Base-by-base conservation (phyloP, 2,113 vertebrate genomes). In the Oceanodroma tethys region DNA sequence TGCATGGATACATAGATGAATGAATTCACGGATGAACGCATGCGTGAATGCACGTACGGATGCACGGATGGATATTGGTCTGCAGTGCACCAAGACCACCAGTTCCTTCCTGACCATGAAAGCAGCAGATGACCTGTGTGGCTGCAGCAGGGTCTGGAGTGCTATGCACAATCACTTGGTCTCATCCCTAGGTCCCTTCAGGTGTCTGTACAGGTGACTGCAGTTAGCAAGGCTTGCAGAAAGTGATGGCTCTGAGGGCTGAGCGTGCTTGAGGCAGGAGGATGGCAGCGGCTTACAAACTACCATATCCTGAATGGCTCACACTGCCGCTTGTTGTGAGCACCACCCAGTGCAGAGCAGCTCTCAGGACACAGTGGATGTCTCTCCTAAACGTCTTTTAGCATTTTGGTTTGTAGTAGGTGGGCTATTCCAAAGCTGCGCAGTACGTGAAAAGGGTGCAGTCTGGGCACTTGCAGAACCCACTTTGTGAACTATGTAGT, bases 21-120 rank as follows among this genome's bases (percentile, higher is more conserved):
- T 4, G 8, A 34, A 76, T 53, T 47, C 47, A 7, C 6, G 16
- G 17, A 27, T 36, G 32, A 72, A 71, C 6, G 5, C 6, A 26
- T 11, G 16, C 0, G 0, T 42, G 50, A 50, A 38, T 40, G 11
- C 38, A 53, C 1, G 1, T 16, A 30, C 3, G 15, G 34, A 52
- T 19, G 38, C 34, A 53, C 2, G 3, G 11, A 21, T 52, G 71
- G 22, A 27, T 58, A 16, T 7, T 47, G 56, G 50, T 60, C 52
- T 73, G 36, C 42, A 63, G 48, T 5, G 25, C 32, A 21, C 47
- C 1, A 6, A 73, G 18, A 32, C 30, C 22, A 34, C 40, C 0
- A 0, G 16, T 42, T 79, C 50, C 29, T 38, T 29, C 47, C 53
- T 18, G 26, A 48, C 50, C 27, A 6, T 29, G n/a, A 50, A 36